Conservation (phyloP, 2,113 vertebrate species). For the Dicrurus megarhynchus region DNA sequence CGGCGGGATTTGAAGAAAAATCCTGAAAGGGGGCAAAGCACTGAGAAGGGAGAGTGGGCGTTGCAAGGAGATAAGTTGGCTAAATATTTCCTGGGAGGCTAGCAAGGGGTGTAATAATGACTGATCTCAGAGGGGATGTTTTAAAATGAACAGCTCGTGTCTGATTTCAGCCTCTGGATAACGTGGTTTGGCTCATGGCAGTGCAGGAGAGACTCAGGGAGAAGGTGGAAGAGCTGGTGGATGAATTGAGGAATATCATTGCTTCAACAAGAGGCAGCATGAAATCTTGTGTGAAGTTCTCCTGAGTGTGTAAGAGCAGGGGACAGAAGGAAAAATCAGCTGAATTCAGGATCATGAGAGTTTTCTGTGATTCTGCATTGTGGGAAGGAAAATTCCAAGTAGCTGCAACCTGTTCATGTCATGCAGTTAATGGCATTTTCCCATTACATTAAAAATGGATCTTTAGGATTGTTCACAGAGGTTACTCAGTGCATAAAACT, state of each 20-base stretch:
- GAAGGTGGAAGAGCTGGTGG: background rate
- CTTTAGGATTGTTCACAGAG: background rate
- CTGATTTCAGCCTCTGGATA: background rate
- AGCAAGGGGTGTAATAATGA: background rate
- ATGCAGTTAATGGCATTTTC: background rate
- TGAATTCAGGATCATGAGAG: background rate
- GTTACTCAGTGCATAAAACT: background rate
- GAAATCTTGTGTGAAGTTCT: background rate
- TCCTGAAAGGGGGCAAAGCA: background rate
- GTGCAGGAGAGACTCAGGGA: background rate
- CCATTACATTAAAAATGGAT: background rate
- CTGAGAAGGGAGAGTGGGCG: fast-evolving
- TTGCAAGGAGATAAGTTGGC: background rate
- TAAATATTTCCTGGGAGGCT: background rate
- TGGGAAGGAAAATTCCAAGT: background rate
- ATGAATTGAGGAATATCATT: background rate
- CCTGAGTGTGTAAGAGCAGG: background rate
- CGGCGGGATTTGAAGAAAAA: background rate
- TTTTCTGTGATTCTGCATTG: background rate
- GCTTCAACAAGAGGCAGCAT: fast-evolving
- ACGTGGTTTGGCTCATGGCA: background rate
- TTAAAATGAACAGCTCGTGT: background rate
- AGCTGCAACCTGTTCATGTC: background rate
- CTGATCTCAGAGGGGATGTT: background rate
- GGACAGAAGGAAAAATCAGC: background rate